Evolutionary conservation across 2,888 invertebrate species (phyloP).

Genomic region (Ornithoptera priamus): DNA sequence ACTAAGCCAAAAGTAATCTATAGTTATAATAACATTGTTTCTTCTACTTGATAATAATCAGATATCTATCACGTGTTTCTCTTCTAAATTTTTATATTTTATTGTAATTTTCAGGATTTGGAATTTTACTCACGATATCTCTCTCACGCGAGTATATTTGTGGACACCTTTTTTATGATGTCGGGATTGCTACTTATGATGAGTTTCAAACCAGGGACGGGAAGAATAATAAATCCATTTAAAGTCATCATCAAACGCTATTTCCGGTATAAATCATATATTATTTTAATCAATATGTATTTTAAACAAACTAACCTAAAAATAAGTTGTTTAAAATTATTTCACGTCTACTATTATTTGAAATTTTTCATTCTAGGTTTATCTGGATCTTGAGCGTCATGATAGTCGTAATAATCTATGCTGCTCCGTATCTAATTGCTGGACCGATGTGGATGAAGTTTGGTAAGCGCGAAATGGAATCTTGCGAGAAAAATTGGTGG

Average conservation of each 20-base stretch:
- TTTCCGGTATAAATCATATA: constrained; percentile 39
- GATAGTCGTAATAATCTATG: constrained; percentile 8
- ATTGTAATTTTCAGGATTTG: constrained; percentile 22
- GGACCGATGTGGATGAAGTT: constrained; percentile 41
- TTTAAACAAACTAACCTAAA: too few relatives aligned
- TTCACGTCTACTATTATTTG: too few relatives aligned
- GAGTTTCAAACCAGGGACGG: constrained; percentile 35
- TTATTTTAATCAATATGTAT: too few relatives aligned
- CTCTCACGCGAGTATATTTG: constrained; percentile 37
- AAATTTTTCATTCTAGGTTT: constrained; percentile 8
- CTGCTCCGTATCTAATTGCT: constrained; percentile 4
- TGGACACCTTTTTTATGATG: constrained; percentile 47
- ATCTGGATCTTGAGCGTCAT: constrained; percentile 35
- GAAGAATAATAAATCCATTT: constrained; percentile 32
- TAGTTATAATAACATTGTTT: too few relatives aligned
- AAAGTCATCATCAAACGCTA: constrained; percentile 41
- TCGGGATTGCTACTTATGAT: constrained; percentile 45
- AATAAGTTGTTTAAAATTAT: too few relatives aligned
- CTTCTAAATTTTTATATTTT: too few relatives aligned
- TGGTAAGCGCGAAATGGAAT: constrained; percentile 31
- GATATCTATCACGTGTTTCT: too few relatives aligned
- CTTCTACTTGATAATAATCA: too few relatives aligned
- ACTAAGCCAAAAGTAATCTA: too few relatives aligned
- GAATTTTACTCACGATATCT: constrained; percentile 7
- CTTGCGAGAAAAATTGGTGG: constrained; percentile 44